Percentiles rank a stretch among this genome's conserved stretches.
Evolutionary conservation across 2,113 vertebrate genomes (phyloP).

Genomic region (Ploceus nigricollis): DNA sequence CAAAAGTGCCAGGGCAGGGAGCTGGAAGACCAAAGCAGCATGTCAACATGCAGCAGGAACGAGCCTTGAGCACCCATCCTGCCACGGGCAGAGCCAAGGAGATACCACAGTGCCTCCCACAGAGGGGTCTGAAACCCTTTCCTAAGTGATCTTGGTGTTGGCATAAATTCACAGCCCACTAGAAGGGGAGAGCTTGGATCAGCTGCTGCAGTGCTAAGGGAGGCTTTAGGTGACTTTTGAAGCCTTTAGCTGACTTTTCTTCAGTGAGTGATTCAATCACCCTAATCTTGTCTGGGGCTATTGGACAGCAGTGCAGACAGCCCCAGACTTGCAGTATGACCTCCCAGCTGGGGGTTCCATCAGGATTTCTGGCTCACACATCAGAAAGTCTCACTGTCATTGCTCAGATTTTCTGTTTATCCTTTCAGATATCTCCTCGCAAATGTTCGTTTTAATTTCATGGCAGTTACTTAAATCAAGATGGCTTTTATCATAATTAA

Average conservation of each 20-base stretch:
- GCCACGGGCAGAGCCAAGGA: not conserved
- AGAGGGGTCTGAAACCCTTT: not conserved
- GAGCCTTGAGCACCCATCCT: not conserved
- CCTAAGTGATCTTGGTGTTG: too few species aligned
- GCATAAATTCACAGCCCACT: not conserved
- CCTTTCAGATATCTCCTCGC: not conserved
- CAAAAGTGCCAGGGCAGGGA: not conserved
- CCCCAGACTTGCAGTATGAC: not conserved
- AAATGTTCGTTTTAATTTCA: not conserved
- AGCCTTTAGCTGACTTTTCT: not conserved
- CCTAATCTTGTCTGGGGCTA: not conserved
- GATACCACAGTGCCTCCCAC: not conserved
- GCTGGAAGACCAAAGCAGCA: not conserved
- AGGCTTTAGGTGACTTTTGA: not conserved
- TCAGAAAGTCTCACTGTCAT: not conserved
- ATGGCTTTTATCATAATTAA: not conserved
- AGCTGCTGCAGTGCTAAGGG: not conserved
- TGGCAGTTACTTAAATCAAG: not conserved
- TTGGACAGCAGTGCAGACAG: not conserved
- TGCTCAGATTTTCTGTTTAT: conserved; percentile 3
- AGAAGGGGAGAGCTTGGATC: not conserved
- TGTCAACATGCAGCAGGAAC: not conserved
- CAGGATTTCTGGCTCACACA: not conserved
- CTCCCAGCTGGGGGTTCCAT: not conserved
- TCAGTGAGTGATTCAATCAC: not conserved